phyloP scores from a whole-genome alignment of 2,797 vertebrate species.

The Hephaestus fuliginosus region DNA sequence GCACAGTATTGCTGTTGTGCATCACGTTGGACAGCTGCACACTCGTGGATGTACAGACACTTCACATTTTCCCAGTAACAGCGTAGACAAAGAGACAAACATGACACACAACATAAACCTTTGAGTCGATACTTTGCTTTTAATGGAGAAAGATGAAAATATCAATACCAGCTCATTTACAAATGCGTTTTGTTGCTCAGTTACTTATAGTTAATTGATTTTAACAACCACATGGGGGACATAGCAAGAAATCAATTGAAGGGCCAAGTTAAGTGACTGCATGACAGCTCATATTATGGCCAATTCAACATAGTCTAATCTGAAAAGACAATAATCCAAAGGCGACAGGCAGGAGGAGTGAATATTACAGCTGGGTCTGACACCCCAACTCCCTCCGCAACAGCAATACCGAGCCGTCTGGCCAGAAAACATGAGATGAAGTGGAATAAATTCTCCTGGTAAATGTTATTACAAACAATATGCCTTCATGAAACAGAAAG shows the following conservation, averaged over 20 bases:
- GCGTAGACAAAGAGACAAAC: conserved; percentile 64
- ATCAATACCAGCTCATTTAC: conserved; percentile 81
- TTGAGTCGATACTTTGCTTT: conserved; percentile 69
- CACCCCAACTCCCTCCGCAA: conserved; percentile 56
- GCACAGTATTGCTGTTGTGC: conserved; percentile 23
- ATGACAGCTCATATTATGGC: conserved; percentile 70
- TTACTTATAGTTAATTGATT: conserved; percentile 84
- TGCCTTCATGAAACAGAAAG: conserved; percentile 72
- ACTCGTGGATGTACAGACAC: conserved; percentile 29
- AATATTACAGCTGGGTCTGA: conserved; percentile 46
- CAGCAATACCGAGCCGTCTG: conserved; percentile 64
- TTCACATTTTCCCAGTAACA: conserved; percentile 51
- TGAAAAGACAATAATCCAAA: conserved; percentile 72
- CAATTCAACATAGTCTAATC: conserved; percentile 66
- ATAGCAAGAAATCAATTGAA: conserved; percentile 78
- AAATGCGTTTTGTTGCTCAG: conserved; percentile 74
- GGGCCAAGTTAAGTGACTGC: conserved; percentile 75
- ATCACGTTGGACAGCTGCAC: conserved; percentile 3
- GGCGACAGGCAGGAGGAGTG: conserved; percentile 55
- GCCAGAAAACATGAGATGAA: conserved; percentile 73
- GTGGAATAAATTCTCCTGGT: conserved; percentile 80
- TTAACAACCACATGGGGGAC: conserved; percentile 74
- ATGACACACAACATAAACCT: conserved; percentile 78
- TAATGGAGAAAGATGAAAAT: conserved; percentile 84
- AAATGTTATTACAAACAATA: conserved; percentile 85